These are phyloP conservation scores for Eubasilissa splendida DNA, from an alignment of 2,888 invertebrate genomes.

Conservation along the genomic window DNA sequence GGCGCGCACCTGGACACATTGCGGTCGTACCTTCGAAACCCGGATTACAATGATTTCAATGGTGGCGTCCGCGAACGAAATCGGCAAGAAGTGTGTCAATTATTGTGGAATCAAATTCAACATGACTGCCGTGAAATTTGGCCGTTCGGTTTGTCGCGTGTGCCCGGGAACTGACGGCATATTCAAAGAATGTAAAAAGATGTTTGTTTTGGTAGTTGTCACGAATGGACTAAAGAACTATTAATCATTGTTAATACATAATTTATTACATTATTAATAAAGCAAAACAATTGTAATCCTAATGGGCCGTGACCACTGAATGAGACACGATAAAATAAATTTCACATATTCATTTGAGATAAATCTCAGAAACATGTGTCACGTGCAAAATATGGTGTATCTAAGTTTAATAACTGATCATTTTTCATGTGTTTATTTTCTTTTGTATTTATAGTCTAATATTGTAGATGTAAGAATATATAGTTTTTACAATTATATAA, in stretches of 20 bases:
- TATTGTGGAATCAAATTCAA: constrained; percentile 4
- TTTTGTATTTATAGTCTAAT: no score
- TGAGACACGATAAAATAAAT: no score
- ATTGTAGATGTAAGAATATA: no score
- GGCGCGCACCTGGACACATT: constrained; percentile 22
- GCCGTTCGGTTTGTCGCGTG: not conserved
- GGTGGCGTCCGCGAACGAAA: constrained; percentile 2
- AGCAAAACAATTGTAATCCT: no score
- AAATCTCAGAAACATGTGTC: no score
- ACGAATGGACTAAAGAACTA: constrained; percentile 3
- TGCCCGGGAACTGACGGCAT: not conserved
- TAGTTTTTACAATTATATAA: no score
- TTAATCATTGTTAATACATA: not conserved
- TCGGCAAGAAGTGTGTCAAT: constrained; percentile 31
- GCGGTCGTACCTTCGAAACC: not conserved
- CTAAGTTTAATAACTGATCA: no score
- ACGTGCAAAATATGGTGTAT: no score
- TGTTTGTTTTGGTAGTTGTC: constrained; percentile 1
- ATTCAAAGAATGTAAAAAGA: not conserved
- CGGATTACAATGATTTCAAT: constrained; percentile 6
- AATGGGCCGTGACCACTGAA: no score
- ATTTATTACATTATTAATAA: no score
- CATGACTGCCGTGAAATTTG: constrained; percentile 10
- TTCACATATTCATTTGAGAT: no score
- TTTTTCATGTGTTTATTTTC: no score